Conservation (phyloP, 2,888 invertebrate genomes). For the Amiota communis region DNA sequence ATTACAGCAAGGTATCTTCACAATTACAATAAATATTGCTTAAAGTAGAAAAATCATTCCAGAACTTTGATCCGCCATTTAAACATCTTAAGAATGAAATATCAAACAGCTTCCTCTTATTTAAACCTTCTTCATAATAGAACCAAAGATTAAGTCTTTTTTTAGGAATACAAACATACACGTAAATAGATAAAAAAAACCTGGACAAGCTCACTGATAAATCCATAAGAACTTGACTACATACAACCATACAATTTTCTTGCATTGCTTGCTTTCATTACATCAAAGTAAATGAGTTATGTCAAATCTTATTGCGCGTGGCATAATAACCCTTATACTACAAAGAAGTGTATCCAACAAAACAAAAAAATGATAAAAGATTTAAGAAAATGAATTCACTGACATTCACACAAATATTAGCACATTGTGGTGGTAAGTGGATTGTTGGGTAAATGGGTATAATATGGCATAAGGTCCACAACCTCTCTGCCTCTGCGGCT, state of each 20-base stretch:
- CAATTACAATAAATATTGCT: no score
- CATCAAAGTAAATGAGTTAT: no score
- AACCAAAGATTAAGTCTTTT: no score
- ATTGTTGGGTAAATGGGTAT: not conserved
- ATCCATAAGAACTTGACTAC: not conserved
- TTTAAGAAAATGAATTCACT: constrained; percentile 2
- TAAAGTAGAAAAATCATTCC: no score
- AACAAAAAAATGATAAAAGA: not conserved
- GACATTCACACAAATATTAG: constrained; percentile 4
- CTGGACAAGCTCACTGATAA: not conserved
- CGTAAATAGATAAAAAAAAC: not conserved
- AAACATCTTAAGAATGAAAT: not conserved
- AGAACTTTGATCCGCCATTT: no score
- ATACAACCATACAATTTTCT: not conserved
- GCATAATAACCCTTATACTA: not conserved
- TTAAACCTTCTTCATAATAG: not conserved
- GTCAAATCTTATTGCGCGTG: not conserved
- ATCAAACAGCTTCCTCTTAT: not conserved
- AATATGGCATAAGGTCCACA: not conserved
- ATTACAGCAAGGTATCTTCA: no score
- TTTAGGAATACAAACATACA: not conserved
- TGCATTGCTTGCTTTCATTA: not conserved
- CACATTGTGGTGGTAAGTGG: not conserved
- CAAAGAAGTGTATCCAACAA: not conserved
- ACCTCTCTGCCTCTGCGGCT: not conserved